Percentiles rank a stretch among this genome's conserved stretches.
Conservation (phyloP, 1,140 invertebrate species). For the Solenopsis fugax region DNA sequence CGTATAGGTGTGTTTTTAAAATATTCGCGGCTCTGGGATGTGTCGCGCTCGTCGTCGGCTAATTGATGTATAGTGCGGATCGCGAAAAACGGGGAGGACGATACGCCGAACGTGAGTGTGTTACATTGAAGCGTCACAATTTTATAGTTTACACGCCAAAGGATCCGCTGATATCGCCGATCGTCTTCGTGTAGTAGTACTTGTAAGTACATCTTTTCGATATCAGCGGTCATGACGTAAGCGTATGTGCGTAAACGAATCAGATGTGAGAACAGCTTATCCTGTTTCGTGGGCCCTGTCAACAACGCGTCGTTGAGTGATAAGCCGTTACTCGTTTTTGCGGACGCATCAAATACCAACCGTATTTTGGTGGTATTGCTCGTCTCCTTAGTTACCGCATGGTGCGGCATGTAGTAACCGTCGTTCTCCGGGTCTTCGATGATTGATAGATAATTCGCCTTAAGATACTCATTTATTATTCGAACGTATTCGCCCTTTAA, state of each 20-base stretch:
- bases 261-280: too few relatives aligned
- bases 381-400: neutral
- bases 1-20: slow-evolving; percentile 82
- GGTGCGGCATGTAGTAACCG: slow-evolving; percentile 44
- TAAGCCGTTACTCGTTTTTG: neutral
- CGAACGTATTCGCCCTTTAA: too few relatives aligned
- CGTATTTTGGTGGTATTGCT: slow-evolving; percentile 2
- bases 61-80: slow-evolving; percentile 74
- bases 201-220: slow-evolving; percentile 81
- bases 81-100: slow-evolving; percentile 77
- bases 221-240: slow-evolving; percentile 66
- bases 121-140: slow-evolving; percentile 63
- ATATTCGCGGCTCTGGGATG: slow-evolving; percentile 72
- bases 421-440: too few relatives aligned
- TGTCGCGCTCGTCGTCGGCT: slow-evolving; percentile 65
- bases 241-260: slow-evolving; percentile 57
- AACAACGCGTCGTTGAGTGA: too few relatives aligned
- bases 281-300: too few relatives aligned
- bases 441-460: too few relatives aligned
- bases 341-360: slow-evolving; percentile 8
- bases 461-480: too few relatives aligned
- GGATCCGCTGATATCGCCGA: slow-evolving; percentile 76
- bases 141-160: slow-evolving; percentile 73
- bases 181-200: slow-evolving; percentile 72
- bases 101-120: slow-evolving; percentile 60